These are phyloP conservation scores for Beris morrisii DNA, from an alignment of 2,888 invertebrate species.

Conservation along the genomic window DNA sequence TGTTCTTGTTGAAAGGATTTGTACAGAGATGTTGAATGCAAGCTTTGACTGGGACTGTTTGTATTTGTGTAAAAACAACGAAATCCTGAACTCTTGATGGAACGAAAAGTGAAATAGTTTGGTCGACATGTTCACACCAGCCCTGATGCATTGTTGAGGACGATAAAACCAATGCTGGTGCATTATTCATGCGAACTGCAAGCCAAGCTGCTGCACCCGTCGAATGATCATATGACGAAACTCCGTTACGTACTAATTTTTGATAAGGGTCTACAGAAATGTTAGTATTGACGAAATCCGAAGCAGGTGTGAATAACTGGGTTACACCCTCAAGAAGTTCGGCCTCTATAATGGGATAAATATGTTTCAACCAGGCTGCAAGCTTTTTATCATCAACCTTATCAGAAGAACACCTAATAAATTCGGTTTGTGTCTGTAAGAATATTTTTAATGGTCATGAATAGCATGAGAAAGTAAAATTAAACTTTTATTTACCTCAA, in stretches of 20 bases:
- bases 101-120: constrained; percentile 47
- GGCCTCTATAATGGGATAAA: constrained; percentile 57
- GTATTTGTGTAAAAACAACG: constrained; percentile 48
- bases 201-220: constrained; percentile 52
- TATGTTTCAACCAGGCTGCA: constrained; percentile 57
- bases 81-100: constrained; percentile 49
- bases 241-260: constrained; percentile 43
- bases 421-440: constrained; percentile 56
- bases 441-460: constrained; percentile 16
- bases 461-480: not conserved
- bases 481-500: constrained; percentile 35
- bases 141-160: constrained; percentile 48
- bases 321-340: constrained; percentile 56
- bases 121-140: constrained; percentile 54
- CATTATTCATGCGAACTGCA: constrained; percentile 52
- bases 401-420: constrained; percentile 27
- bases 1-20: constrained; percentile 50
- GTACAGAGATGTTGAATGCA: constrained; percentile 50
- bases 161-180: constrained; percentile 49
- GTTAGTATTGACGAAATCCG: constrained; percentile 39
- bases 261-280: constrained; percentile 49
- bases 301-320: constrained; percentile 41
- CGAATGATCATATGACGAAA: constrained; percentile 40
- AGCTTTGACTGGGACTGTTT: constrained; percentile 48
- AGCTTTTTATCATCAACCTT: constrained; percentile 55